Conservation (phyloP, 2,797 vertebrate genomes). For the Mormyrus hasselquistii region DNA sequence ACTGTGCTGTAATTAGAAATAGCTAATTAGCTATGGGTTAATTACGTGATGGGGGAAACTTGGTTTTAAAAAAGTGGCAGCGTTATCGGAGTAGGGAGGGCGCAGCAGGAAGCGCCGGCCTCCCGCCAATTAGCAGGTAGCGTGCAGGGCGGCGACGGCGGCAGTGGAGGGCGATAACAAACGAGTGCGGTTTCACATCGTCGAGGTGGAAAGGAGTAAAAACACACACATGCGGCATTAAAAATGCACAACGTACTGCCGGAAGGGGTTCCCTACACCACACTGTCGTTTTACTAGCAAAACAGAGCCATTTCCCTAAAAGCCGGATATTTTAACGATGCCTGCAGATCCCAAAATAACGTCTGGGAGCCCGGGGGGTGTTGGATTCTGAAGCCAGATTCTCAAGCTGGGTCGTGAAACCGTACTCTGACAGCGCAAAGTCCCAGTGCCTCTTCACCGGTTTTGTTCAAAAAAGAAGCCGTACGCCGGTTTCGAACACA, state of each 20-base stretch:
- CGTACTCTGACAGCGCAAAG: background rate
- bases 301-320: constrained; percentile 35
- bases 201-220: constrained; percentile 26
- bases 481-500: background rate
- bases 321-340: constrained; percentile 29
- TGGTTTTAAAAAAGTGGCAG: constrained; percentile 45
- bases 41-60: constrained; percentile 79
- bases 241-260: constrained; percentile 42
- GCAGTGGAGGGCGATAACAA: constrained; percentile 66
- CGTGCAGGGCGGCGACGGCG: constrained; percentile 52
- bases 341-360: background rate
- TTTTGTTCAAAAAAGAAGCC: constrained; percentile 26
- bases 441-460: constrained; percentile 33
- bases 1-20: constrained; percentile 91
- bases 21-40: constrained; percentile 99
- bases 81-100: constrained; percentile 57
- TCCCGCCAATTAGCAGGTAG: constrained; percentile 71
- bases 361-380: constrained; percentile 5
- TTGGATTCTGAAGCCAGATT: background rate
- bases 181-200: constrained; percentile 53
- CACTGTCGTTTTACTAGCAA: constrained; percentile 40
- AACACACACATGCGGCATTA: constrained; percentile 35
- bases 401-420: background rate
- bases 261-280: constrained; percentile 22
- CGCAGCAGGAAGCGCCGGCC: constrained; percentile 71